phyloP scores from a whole-genome alignment of 2,797 vertebrate species.

The Streptopelia turtur region DNA sequence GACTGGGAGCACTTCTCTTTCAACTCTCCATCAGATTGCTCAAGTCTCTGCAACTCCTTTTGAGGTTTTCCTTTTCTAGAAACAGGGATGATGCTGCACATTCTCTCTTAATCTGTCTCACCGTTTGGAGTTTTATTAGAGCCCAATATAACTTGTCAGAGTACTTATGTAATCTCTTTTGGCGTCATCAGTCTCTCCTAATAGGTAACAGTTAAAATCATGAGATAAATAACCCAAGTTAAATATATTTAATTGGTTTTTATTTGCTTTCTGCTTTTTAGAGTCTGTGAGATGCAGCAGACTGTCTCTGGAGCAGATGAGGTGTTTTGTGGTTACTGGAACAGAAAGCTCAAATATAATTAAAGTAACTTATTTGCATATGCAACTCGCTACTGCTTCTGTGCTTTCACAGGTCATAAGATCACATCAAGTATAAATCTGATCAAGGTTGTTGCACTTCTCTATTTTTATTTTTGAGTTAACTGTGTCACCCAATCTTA shows the following conservation, averaged over 20 bases:
- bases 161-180: background rate
- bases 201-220: background rate
- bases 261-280: conserved; percentile 29
- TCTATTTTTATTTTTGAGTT: background rate
- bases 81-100: background rate
- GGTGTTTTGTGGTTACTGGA: background rate
- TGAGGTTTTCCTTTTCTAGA: background rate
- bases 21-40: background rate
- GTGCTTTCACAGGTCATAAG: background rate
- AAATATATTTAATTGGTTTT: background rate
- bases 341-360: background rate
- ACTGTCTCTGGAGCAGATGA: background rate
- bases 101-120: background rate
- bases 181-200: background rate
- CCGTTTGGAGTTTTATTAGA: background rate
- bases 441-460: background rate
- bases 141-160: background rate
- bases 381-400: background rate
- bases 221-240: background rate
- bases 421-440: background rate
- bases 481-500: background rate
- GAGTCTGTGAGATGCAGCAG: background rate
- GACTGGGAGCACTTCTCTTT: background rate
- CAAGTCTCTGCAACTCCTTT: background rate
- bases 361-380: conserved; percentile 35